Evolutionary conservation across 2,113 vertebrate genomes (phyloP), one percentile per base, ranked within the genome.

Genomic region (Philantomba maxwellii): DNA sequence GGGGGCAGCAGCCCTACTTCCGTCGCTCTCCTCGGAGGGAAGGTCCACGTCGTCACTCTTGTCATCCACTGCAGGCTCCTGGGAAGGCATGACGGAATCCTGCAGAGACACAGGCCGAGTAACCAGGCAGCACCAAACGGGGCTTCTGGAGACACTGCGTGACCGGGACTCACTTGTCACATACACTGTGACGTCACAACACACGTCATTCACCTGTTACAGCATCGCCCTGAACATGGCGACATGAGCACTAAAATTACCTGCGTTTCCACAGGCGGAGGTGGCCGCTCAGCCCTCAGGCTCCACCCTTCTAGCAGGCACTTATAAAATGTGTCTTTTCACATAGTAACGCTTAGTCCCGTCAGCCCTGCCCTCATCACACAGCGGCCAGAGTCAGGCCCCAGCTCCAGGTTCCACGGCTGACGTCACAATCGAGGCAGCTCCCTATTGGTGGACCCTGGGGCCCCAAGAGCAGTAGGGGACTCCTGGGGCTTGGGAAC

Each of bases 71-170:
- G 99, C 98, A 97, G 99, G 99, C 97, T 99, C 99, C 98, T 99
- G 99, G 98, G 99, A 99, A 99, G 99, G 99, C 99, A 99, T 99
- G 99, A 99, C 99, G 99, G 99, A 99, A 99, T 99, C 99, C 99
- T 99, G 98, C 75, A 58, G 93, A 94, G 87, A 57, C 70, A 97
- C 0, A 49, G 26, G 51, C 57, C 2, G 0, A 15, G 82, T 17
- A 87, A 21, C 25, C 1, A 1, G 43, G 17, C 10, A 15, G 16
- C 0, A 12, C 33, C 1, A 39, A 11, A 6, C 0, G 5, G 2
- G 7, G 84, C 80, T 47, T 49, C 45, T 2, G 6, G 5, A 45
- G 57, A 43, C 30, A 49, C 73, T 51, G 26, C 1, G 0, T 39
- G n/a, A 39, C 66, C 5, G 2, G 66, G 5, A 33, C 23, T 11